Evolutionary conservation across 92 coral and sea anemone species (phyloP), one percentile per base, ranked within the genome.

Genomic region (Pocillopora meandrina): DNA sequence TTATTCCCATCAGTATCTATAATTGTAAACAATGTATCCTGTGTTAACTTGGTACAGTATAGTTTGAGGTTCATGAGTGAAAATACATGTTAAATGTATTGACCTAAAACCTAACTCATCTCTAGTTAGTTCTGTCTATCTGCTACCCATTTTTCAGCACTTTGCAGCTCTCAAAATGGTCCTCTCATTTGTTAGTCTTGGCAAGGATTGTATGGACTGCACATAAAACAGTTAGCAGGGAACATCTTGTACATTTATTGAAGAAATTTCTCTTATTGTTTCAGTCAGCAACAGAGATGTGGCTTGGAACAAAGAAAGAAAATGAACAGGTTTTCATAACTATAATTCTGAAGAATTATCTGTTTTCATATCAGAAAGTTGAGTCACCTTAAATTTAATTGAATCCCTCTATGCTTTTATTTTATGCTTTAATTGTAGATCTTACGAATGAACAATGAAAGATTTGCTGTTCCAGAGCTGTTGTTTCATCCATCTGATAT

Each of bases 401-500:
- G 23, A 19, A 2, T 17, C 17, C 3, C 8, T 19, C 31, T 19
- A 61, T 61, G 65, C n/a, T 61, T 17, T 12, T 64, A 9, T 18
- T 64, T n/a, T 26, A 64, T n/a, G 9, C 2, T 14, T 16, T 12
- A 2, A 42, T 73, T 90, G 65, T 78, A 96, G 98, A 81, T 94
- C 34, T 86, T 97, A 26, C 84, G 99, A 58, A 97, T 97, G 93
- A 97, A 97, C 84, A 91, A 92, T 58, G 99, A 97, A 67, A 79
- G 99, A 77, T 97, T 96, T 91, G 79, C 99, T 63, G 98, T 97
- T 20, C 99, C 99, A 2, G 99, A 97, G 82, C 79, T 95, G 55
- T 77, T 97, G 64, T 95, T 97, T 72, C 99, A 97, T 84, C 99
- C 99, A 11, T 92, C 99, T 11, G 99, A 97, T 88, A 91, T 97